Evolutionary conservation across 2,888 invertebrate species (phyloP), one percentile per base, ranked within the genome.

Genomic region (Mechanitis mazaeus): DNA sequence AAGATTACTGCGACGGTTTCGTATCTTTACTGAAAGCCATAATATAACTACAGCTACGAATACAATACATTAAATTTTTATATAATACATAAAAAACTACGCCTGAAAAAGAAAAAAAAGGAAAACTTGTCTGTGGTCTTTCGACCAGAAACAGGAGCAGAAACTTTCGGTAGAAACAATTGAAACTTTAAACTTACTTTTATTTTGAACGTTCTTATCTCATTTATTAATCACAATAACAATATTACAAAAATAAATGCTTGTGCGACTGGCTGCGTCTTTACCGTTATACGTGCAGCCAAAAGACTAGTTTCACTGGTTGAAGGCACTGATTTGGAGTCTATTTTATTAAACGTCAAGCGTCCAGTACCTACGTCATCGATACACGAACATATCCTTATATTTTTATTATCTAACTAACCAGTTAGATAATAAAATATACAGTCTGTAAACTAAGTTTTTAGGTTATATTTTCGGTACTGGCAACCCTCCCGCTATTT

Each of bases 191-290:
- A 50, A 7, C 50, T 50, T 50, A 50, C 31, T 9, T 50, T 50
- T 50, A 50, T 62, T 68, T 67, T 56, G 64, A 68, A 64, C 60
- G 63, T 64, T 50, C 31, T 31, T 50, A 61, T 53, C 54, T 56
- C 56, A 63, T 59, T 56, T 59, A 59, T 60, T 69, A 71, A 72
- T 73, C 72, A 74, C 72, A 74, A 72, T 68, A 86, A 87, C 83
- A 83, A 82, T 85, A 86, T 83, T 50, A 50, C 50, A 85, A 88
- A 89, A 88, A 89, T 90, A 90, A 90, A 90, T 90, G 89, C 89
- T 87, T 75, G 75, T 80, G 78, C 80, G 87, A 87, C 87, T 85
- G 85, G 78, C 86, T 83, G 78, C 76, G 69, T 63, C 66, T 65
- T 68, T 68, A 55, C 65, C 68, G 68, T 70, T 69, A 61, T 56